These are phyloP conservation scores for Plecotus auritus DNA, from an alignment of 2,113 vertebrate species.

Conservation along the genomic window DNA sequence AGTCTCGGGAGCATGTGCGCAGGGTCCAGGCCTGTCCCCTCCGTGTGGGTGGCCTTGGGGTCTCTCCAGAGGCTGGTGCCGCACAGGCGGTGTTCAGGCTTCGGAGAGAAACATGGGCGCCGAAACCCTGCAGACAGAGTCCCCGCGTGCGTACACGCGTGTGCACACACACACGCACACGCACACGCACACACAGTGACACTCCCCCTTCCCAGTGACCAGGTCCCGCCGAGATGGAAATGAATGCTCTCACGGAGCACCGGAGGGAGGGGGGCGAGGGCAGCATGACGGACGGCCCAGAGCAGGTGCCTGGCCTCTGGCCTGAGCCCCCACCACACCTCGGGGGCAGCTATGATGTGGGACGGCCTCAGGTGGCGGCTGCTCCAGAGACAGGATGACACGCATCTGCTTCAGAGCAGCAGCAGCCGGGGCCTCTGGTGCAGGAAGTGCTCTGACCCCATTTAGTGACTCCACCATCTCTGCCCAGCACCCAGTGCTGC, in stretches of 20 bases:
- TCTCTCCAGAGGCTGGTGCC: not conserved
- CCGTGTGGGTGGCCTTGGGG: too few species aligned
- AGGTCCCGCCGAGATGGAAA: too few species aligned
- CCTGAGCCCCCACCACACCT: too few species aligned
- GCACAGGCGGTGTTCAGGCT: not conserved
- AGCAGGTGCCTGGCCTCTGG: not conserved
- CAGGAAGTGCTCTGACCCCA: conserved; percentile 8
- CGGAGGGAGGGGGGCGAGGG: too few species aligned
- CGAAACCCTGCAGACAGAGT: too few species aligned
- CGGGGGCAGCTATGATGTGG: not conserved
- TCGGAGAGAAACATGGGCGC: too few species aligned
- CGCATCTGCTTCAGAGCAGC: not conserved
- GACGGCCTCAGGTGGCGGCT: not conserved
- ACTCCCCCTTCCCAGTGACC: too few species aligned
- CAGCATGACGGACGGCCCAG: too few species aligned
- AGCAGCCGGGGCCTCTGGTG: not conserved
- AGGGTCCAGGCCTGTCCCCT: not conserved
- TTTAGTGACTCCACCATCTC: not conserved
- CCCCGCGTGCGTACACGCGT: too few species aligned
- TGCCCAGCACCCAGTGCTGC: not conserved
- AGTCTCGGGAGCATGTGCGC: not conserved
- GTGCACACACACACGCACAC: too few species aligned
- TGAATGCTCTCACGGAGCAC: too few species aligned
- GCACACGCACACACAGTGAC: too few species aligned
- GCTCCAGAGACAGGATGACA: not conserved